Conservation (phyloP, 1,140 invertebrate genomes). For the Drosophila busckii region DNA sequence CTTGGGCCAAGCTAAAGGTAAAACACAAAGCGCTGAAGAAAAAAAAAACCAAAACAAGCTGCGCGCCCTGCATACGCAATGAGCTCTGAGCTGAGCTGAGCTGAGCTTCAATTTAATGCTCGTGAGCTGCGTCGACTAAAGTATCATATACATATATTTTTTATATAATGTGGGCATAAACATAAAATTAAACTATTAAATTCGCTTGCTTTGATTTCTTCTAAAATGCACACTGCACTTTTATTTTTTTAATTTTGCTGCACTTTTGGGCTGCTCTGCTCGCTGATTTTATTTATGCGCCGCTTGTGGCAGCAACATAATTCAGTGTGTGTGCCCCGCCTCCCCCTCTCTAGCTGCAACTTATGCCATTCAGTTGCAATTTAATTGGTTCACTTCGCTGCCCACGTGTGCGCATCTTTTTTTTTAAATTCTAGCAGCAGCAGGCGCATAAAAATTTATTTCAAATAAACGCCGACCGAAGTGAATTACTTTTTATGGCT, state of each 20-base stretch:
- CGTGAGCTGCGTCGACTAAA: too few species aligned
- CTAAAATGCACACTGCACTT: too few species aligned
- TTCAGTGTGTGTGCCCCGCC: constrained; percentile 56
- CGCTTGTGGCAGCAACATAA: constrained; percentile 69
- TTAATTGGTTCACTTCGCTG: constrained; percentile 59
- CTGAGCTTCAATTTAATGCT: too few species aligned
- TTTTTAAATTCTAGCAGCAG: neutral
- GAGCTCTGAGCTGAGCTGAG: constrained; percentile 32
- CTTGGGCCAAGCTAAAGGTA: constrained; percentile 4
- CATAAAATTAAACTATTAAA: too few species aligned
- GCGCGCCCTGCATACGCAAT: constrained; percentile 59
- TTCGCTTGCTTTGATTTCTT: too few species aligned
- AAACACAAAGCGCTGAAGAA: too few species aligned
- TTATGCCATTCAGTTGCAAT: constrained; percentile 38
- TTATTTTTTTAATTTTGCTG: constrained; percentile 22
- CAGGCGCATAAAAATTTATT: constrained; percentile 21
- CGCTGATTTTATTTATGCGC: constrained; percentile 71
- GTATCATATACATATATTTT: too few species aligned
- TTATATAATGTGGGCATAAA: too few species aligned
- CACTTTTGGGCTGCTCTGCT: constrained; percentile 28
- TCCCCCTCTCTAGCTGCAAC: constrained; percentile 12
- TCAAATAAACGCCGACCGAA: too few species aligned
- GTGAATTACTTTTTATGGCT: too few species aligned
- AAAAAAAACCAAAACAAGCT: constrained; percentile 34
- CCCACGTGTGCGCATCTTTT: neutral